Evolutionary conservation across 2,797 vertebrate species (phyloP).

Genomic region (Myotis planiceps): DNA sequence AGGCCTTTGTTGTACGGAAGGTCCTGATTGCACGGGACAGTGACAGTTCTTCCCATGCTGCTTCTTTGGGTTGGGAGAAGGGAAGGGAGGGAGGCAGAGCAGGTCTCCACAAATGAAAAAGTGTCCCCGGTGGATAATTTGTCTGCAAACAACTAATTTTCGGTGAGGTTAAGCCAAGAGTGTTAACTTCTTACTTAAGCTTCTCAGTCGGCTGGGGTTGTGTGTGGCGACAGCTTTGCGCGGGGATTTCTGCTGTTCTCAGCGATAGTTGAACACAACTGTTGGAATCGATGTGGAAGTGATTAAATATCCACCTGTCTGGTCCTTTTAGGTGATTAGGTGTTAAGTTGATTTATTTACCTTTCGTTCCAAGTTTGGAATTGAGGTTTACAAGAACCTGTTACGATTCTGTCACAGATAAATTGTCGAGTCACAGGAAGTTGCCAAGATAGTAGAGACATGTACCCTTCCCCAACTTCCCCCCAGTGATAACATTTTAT

Average conservation of each 20-base stretch:
- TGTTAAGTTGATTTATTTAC: neutral
- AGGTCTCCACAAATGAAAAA: neutral
- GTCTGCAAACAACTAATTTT: neutral
- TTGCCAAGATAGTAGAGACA: neutral
- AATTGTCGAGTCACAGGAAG: neutral
- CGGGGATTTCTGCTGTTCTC: neutral
- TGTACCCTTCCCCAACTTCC: neutral
- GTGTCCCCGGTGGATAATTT: neutral
- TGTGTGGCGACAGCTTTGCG: neutral
- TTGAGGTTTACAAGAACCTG: neutral
- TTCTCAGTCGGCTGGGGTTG: neutral
- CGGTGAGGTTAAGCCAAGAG: slow-evolving; percentile 20
- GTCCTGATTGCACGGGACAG: neutral
- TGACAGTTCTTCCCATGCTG: neutral
- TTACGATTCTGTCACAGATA: neutral
- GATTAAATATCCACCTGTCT: neutral
- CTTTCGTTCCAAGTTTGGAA: slow-evolving; percentile 6
- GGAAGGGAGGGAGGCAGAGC: neutral
- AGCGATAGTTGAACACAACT: neutral
- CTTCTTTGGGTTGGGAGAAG: neutral
- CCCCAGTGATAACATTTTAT: neutral
- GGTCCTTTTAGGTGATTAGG: neutral
- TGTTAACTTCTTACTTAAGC: neutral
- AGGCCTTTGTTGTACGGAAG: neutral
- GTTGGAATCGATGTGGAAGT: neutral